These are phyloP conservation scores for Merops nubicus DNA, from an alignment of 2,113 vertebrate genomes.

Conservation along the genomic window DNA sequence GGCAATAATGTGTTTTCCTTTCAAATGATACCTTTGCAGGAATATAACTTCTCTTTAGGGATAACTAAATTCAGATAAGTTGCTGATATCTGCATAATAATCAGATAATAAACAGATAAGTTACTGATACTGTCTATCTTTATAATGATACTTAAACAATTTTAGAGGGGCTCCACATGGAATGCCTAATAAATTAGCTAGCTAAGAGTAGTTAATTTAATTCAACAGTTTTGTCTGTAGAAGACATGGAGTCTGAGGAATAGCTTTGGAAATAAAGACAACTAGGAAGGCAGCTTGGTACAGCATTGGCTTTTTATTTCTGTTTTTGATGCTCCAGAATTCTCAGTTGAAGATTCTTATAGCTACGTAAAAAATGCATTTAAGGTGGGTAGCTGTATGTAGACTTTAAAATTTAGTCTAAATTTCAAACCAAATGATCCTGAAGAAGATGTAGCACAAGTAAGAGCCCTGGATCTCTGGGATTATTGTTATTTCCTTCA, in stretches of 20 bases:
- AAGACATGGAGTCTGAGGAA: not conserved
- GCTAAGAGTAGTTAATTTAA: not conserved
- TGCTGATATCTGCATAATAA: no score
- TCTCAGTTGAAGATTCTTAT: not conserved
- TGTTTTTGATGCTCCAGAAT: not conserved
- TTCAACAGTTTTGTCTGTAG: not conserved
- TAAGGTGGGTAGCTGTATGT: not conserved
- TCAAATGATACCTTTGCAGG: not conserved
- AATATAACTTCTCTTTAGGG: not conserved
- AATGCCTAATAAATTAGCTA: not conserved
- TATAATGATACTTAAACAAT: not conserved
- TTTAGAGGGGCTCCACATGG: not conserved
- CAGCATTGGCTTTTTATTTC: not conserved
- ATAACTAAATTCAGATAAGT: not conserved
- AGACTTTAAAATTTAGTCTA: slow-evolving; percentile 1
- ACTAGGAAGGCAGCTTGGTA: not conserved
- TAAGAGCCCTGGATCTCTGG: slow-evolving; percentile 59
- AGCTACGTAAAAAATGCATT: not conserved
- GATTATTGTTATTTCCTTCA: slow-evolving; percentile 71
- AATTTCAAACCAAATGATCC: slow-evolving; percentile 53
- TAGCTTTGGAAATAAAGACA: not conserved
- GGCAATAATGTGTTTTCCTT: not conserved
- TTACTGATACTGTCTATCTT: not conserved
- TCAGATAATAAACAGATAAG: no score
- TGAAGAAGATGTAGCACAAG: slow-evolving; percentile 23